Percentiles rank a stretch among this genome's conserved stretches.
Evolutionary conservation across 2,797 vertebrate species (phyloP).

Genomic region (Pseudotriccus pelzelni): DNA sequence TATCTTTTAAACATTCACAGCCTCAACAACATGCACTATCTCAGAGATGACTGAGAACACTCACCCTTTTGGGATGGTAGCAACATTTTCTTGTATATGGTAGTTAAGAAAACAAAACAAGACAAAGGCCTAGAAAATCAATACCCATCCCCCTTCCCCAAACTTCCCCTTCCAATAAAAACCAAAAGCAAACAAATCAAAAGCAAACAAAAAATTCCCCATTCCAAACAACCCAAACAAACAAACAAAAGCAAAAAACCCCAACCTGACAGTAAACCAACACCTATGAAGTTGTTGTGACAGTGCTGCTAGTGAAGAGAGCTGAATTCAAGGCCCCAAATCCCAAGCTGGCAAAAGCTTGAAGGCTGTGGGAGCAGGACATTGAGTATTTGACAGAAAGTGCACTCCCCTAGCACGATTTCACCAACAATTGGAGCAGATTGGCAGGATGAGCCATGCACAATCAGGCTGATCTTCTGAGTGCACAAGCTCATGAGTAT

Average conservation of each 20-base stretch:
- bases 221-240: background rate
- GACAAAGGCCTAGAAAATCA: background rate
- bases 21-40: background rate
- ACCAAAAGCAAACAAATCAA: background rate
- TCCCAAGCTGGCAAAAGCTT: background rate
- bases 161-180: background rate
- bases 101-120: background rate
- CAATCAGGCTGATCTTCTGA: background rate
- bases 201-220: background rate
- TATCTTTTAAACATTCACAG: background rate
- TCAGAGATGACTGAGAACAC: background rate
- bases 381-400: slow-evolving; percentile 14
- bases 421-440: background rate
- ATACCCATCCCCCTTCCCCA: accelerated
- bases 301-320: background rate
- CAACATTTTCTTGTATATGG: background rate
- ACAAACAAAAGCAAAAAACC: too few relatives aligned
- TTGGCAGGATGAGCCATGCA: background rate
- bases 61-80: background rate
- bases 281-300: background rate
- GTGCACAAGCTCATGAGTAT: background rate
- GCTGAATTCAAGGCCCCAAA: background rate
- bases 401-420: background rate
- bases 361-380: background rate
- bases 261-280: background rate